Conservation (phyloP, 2,113 vertebrate species). For the Sterrhoptilus dennistouni region DNA sequence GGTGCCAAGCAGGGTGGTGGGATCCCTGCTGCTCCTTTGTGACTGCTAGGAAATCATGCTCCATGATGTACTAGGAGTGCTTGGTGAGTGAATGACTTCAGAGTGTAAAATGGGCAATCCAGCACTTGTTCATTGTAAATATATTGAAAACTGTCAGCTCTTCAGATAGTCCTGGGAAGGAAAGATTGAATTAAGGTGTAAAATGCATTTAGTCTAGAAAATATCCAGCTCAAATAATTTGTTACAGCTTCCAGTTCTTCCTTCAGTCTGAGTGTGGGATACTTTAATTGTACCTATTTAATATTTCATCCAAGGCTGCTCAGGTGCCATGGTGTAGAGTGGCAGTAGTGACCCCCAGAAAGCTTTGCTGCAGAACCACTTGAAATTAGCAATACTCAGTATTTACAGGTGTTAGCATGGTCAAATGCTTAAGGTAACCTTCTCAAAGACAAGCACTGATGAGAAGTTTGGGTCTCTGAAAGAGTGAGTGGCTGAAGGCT, state of each 20-base stretch:
- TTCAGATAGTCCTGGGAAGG: neutral
- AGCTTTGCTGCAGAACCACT: neutral
- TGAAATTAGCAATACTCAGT: neutral
- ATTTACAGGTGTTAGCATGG: neutral
- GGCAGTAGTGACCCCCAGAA: neutral
- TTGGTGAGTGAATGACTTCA: neutral
- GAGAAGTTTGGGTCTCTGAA: neutral
- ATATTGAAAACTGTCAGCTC: neutral
- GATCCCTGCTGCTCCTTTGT: neutral
- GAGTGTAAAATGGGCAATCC: neutral
- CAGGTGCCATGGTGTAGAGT: rapidly evolving
- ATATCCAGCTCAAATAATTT: neutral
- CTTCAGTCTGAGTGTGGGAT: neutral
- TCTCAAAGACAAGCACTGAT: neutral
- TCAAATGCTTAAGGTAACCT: neutral
- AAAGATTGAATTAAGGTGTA: neutral
- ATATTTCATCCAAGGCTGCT: neutral
- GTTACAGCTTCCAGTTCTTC: neutral
- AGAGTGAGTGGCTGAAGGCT: neutral
- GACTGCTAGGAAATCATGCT: neutral
- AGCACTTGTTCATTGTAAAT: neutral
- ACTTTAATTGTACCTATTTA: neutral
- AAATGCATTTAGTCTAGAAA: neutral
- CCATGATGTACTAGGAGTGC: neutral
- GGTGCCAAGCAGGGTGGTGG: neutral